phyloP scores from a whole-genome alignment of 2,113 vertebrate genomes.

The Equus quagga region DNA sequence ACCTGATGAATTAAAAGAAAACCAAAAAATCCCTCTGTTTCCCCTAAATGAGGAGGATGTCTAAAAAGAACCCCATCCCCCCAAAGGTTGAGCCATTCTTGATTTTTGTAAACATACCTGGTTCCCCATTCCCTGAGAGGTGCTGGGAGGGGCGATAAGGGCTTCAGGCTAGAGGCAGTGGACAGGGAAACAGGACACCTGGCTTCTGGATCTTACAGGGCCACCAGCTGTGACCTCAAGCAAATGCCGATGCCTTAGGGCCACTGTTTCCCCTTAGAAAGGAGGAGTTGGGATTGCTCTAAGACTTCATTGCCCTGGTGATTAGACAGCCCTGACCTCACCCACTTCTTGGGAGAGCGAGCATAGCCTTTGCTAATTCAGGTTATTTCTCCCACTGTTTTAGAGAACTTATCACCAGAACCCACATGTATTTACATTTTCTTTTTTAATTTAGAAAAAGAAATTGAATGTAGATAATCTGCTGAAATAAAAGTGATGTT shows the following conservation, averaged over 20 bases:
- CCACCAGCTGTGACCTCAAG: not conserved
- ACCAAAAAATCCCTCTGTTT: not conserved
- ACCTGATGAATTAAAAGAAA: not conserved
- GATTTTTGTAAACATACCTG: not conserved
- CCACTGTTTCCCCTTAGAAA: not conserved
- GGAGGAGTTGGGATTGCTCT: not conserved
- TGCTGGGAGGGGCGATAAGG: not conserved
- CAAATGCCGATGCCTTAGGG: not conserved
- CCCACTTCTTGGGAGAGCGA: not conserved
- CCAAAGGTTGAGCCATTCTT: not conserved
- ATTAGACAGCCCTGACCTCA: not conserved
- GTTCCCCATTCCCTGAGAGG: not conserved
- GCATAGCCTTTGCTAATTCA: not conserved
- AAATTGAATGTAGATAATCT: not conserved
- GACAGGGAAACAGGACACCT: not conserved
- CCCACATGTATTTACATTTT: not conserved
- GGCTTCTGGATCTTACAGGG: not conserved
- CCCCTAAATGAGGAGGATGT: not conserved
- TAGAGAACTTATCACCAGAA: not conserved
- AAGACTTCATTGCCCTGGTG: not conserved
- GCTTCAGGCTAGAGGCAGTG: not conserved
- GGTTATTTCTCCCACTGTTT: not conserved
- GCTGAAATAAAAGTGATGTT: conserved; percentile 45
- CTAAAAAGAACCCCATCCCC: not conserved
- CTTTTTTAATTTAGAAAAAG: not conserved